A percentile compares a stretch with the other conserved stretches of the same genome.
These are phyloP conservation scores for Eupithecia vulgata DNA, from an alignment of 2,888 invertebrate genomes.

Conservation along the genomic window DNA sequence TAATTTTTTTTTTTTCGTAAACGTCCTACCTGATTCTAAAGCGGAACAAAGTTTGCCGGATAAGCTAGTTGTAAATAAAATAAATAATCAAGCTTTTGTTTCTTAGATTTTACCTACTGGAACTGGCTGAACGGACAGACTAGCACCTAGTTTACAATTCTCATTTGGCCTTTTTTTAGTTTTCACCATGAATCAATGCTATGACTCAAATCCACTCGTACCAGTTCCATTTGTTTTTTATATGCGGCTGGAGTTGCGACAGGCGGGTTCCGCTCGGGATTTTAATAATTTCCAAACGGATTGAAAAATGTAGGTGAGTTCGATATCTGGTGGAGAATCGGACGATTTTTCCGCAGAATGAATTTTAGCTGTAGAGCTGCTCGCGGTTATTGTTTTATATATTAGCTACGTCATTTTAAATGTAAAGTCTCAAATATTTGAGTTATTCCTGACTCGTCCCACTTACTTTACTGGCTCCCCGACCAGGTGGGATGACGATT, in stretches of 20 bases:
- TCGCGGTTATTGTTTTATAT: neutral
- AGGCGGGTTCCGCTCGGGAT: constrained; percentile 54
- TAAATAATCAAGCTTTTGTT: neutral
- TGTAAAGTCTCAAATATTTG: no score
- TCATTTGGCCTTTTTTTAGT: neutral
- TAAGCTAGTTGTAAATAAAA: no score
- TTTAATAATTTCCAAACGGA: constrained; percentile 72
- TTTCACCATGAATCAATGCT: neutral
- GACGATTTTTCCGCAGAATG: constrained; percentile 30
- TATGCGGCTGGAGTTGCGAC: constrained; percentile 49
- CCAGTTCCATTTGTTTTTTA: constrained; percentile 30
- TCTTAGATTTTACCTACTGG: neutral
- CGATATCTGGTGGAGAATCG: constrained; percentile 39
- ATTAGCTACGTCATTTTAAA: neutral
- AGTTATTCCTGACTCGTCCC: no score
- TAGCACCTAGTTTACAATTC: neutral
- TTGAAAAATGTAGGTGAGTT: constrained; percentile 56
- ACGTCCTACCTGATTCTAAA: no score
- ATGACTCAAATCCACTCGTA: constrained; percentile 9
- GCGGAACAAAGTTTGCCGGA: no score
- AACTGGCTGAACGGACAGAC: neutral
- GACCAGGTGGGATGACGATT: no score
- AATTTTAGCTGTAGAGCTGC: constrained; percentile 25
- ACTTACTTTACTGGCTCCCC: no score
- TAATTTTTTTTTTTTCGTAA: no score